These are phyloP conservation scores for Macrophya alboannulata DNA, from an alignment of 2,888 invertebrate genomes.

Conservation along the genomic window DNA sequence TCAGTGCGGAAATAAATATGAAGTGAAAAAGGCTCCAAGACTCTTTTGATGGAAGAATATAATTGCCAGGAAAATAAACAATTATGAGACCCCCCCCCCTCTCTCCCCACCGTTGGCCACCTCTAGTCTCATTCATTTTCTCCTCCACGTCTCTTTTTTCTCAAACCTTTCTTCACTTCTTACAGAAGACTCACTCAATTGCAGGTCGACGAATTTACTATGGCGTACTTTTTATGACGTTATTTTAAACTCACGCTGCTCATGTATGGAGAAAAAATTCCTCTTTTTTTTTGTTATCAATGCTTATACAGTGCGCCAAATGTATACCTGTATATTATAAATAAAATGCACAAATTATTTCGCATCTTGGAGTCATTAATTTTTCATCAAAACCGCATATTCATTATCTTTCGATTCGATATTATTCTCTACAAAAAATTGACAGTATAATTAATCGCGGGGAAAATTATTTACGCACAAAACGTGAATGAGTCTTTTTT, in stretches of 20 bases:
- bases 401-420: too few species aligned
- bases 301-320: neutral
- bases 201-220: conserved; percentile 78
- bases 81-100: conserved; percentile 68
- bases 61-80: conserved; percentile 79
- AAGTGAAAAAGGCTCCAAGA: conserved; percentile 72
- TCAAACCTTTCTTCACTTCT: conserved; percentile 45
- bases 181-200: conserved; percentile 72
- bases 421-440: too few species aligned
- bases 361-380: neutral
- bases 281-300: neutral
- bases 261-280: neutral
- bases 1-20: conserved; percentile 72
- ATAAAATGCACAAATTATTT: neutral
- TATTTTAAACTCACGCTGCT: conserved; percentile 19
- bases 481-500: neutral
- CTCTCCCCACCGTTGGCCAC: conserved; percentile 6
- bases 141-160: neutral
- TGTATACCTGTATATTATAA: neutral
- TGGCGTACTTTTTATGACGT: conserved; percentile 54
- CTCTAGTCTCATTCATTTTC: conserved; percentile 41
- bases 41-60: conserved; percentile 77
- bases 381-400: neutral
- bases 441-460: too few species aligned
- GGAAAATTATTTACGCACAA: neutral